These are phyloP conservation scores for Hofmannophila pseudospretella DNA, from an alignment of 2,888 invertebrate species.

Conservation along the genomic window DNA sequence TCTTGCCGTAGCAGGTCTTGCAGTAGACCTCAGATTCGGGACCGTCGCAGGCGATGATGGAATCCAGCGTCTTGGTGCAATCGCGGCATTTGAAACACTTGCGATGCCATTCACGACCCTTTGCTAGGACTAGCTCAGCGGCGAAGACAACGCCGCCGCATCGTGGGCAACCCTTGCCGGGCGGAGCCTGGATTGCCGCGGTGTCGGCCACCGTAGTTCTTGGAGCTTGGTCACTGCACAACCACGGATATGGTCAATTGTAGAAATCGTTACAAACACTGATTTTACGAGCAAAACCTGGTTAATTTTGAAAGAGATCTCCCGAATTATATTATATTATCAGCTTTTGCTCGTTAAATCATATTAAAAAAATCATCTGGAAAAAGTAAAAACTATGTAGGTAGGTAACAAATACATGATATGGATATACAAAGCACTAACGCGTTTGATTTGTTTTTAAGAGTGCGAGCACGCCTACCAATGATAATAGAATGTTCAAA, in stretches of 20 bases:
- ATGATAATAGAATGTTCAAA: too few species aligned
- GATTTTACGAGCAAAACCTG: too few species aligned
- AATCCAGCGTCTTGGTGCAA: conserved; percentile 95
- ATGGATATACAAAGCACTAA: too few species aligned
- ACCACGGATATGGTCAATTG: not conserved
- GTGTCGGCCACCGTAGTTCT: conserved; percentile 88
- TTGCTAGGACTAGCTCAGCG: conserved; percentile 95
- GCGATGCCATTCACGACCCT: conserved; percentile 94
- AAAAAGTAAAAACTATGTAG: too few species aligned
- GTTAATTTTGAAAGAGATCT: too few species aligned
- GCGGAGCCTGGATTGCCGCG: conserved; percentile 86
- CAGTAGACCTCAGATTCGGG: conserved; percentile 96
- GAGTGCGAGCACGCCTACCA: too few species aligned
- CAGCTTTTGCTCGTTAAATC: too few species aligned
- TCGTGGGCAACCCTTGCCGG: conserved; percentile 92
- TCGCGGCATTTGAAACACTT: conserved; percentile 95
- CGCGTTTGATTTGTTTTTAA: too few species aligned
- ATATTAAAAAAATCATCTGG: too few species aligned
- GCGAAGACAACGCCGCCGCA: conserved; percentile 95
- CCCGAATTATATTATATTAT: too few species aligned
- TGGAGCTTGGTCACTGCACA: conserved; percentile 84
- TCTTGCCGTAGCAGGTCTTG: conserved; percentile 98
- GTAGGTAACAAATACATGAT: too few species aligned
- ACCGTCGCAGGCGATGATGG: conserved; percentile 96
- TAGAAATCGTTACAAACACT: not conserved